Percentiles rank a stretch among this genome's conserved stretches.
phyloP scores from a whole-genome alignment of 2,113 vertebrate genomes.

The Henicopernis longicauda region DNA sequence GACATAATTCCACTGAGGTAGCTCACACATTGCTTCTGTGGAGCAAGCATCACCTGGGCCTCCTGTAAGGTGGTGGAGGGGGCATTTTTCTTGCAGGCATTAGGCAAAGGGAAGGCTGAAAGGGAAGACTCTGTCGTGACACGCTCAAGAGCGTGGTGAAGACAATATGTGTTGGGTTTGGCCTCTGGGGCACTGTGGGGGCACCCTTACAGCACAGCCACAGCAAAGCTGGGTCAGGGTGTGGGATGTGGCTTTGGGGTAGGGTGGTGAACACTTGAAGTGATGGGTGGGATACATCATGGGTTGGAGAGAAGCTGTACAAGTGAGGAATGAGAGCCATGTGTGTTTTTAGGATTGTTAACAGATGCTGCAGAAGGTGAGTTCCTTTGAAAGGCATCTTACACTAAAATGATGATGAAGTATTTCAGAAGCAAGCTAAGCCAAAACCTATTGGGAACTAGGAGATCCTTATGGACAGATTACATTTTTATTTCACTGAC shows the following conservation, averaged over 20 bases:
- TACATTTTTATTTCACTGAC: neutral
- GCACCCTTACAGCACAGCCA: neutral
- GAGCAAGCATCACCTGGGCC: neutral
- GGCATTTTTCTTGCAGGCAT: neutral
- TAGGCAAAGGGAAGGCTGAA: fast-evolving
- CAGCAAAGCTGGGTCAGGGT: neutral
- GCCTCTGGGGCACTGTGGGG: too few species aligned
- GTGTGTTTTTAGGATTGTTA: neutral
- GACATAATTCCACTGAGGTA: neutral
- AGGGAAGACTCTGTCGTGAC: neutral
- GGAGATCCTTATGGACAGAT: neutral
- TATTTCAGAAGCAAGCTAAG: neutral
- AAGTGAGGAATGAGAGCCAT: neutral
- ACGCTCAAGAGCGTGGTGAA: neutral
- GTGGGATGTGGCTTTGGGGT: neutral
- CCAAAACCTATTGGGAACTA: neutral
- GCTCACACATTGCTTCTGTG: neutral
- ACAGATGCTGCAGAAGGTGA: neutral
- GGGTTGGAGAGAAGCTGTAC: neutral
- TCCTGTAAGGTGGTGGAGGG: neutral
- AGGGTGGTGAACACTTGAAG: neutral
- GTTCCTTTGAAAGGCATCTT: neutral
- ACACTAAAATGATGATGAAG: neutral
- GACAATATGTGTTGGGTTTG: neutral
- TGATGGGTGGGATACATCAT: neutral